These are phyloP conservation scores for Pagrus major DNA, from an alignment of 2,113 vertebrate species.

Conservation along the genomic window DNA sequence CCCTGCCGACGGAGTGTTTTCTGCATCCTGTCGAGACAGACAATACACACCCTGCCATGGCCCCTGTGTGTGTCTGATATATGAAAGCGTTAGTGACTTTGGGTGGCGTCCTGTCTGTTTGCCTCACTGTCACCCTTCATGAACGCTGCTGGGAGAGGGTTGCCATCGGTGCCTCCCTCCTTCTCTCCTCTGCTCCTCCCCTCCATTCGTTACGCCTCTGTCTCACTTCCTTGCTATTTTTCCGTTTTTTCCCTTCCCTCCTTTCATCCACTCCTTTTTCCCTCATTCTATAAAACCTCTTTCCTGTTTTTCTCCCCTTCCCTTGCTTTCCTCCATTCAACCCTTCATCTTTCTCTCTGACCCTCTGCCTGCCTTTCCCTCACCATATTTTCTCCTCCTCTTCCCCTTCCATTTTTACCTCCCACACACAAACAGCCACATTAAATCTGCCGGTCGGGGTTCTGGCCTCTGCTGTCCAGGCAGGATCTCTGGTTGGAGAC, in stretches of 20 bases:
- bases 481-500: slow-evolving; percentile 20
- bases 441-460: slow-evolving; percentile 13
- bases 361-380: accelerated
- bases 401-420: neutral
- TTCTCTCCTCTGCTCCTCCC: slow-evolving; percentile 15
- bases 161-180: slow-evolving; percentile 57
- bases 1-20: slow-evolving; percentile 59
- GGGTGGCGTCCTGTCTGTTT: slow-evolving; percentile 78
- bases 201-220: slow-evolving; percentile 1
- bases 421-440: neutral
- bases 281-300: neutral
- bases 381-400: accelerated
- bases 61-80: slow-evolving; percentile 59
- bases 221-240: slow-evolving; percentile 8
- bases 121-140: slow-evolving; percentile 76
- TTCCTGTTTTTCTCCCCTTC: neutral
- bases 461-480: neutral
- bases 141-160: slow-evolving; percentile 58
- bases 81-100: slow-evolving; percentile 72
- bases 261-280: neutral
- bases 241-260: neutral
- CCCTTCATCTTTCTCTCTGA: neutral
- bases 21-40: slow-evolving; percentile 42
- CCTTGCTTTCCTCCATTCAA: neutral
- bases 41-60: slow-evolving; percentile 20